Evolutionary conservation across 53 echinoderm and acorn worm species (phyloP).

Genomic region (Luidia sarsii): DNA sequence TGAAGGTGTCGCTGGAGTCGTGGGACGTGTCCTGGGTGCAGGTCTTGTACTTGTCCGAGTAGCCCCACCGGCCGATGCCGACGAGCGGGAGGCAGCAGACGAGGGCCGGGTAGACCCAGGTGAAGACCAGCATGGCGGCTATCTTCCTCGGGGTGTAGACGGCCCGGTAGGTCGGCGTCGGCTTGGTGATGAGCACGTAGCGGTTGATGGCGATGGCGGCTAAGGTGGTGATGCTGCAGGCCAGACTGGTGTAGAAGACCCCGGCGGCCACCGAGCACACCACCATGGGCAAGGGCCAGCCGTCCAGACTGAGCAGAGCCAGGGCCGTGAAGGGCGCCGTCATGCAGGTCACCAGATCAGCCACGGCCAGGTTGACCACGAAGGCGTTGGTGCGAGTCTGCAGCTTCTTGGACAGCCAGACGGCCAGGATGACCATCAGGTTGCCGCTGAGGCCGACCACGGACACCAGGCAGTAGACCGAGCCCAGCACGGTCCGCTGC

Average conservation of each 20-base stretch:
- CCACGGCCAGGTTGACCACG: slow-evolving; percentile 71
- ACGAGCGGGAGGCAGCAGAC: slow-evolving; percentile 29
- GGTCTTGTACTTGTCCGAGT: slow-evolving; percentile 61
- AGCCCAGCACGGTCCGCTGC: slow-evolving; percentile 43
- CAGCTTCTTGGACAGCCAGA: slow-evolving; percentile 57
- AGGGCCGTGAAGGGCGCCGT: slow-evolving; percentile 51
- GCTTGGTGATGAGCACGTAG: slow-evolving; percentile 63
- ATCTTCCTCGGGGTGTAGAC: slow-evolving; percentile 64
- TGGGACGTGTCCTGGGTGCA: slow-evolving; percentile 62
- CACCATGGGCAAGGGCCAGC: slow-evolving; percentile 58
- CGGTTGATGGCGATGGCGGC: slow-evolving; percentile 68
- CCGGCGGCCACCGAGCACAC: slow-evolving; percentile 49
- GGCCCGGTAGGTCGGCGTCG: slow-evolving; percentile 24
- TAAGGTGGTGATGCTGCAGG: slow-evolving; percentile 60
- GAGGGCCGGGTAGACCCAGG: slow-evolving; percentile 52
- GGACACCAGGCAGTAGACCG: slow-evolving; percentile 34
- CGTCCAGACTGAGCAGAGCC: slow-evolving; percentile 53
- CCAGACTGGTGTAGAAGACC: slow-evolving; percentile 34
- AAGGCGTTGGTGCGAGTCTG: slow-evolving; percentile 70
- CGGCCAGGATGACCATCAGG: slow-evolving; percentile 65
- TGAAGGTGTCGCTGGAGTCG: slow-evolving; percentile 49
- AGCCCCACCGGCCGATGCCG: slow-evolving; percentile 64
- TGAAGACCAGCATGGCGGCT: slow-evolving; percentile 51
- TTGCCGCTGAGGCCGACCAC: slow-evolving; percentile 56
- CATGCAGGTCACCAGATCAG: slow-evolving; percentile 51